These are phyloP conservation scores for Pimephales promelas DNA, from an alignment of 2,113 vertebrate genomes.

Conservation along the genomic window DNA sequence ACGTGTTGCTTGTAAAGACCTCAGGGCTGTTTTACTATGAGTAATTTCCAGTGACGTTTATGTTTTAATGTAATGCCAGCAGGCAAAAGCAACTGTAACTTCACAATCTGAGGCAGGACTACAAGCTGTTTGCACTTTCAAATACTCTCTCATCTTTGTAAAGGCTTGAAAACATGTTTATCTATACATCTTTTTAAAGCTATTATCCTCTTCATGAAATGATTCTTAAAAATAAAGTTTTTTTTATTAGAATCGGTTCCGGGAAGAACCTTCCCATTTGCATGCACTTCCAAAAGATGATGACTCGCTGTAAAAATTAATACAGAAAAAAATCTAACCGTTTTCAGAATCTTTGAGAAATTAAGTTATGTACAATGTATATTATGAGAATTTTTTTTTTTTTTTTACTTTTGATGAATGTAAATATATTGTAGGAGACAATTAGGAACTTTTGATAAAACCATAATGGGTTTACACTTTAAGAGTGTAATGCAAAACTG, in stretches of 20 bases:
- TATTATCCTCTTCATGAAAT: not conserved
- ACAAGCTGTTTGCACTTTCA: not conserved
- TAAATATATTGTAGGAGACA: too few relatives aligned
- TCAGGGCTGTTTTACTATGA: slow-evolving; percentile 1
- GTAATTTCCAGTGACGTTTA: not conserved
- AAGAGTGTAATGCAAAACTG: not conserved
- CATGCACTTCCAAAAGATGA: too few relatives aligned
- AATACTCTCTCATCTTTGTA: not conserved
- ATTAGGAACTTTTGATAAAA: too few relatives aligned
- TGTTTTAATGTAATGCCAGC: not conserved
- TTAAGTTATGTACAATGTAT: too few relatives aligned
- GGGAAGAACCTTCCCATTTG: not conserved
- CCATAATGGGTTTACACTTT: too few relatives aligned
- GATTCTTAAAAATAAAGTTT: not conserved
- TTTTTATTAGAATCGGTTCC: not conserved
- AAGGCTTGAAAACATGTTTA: not conserved
- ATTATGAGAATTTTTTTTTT: too few relatives aligned
- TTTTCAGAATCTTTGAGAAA: too few relatives aligned
- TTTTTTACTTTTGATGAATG: too few relatives aligned
- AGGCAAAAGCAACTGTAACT: not conserved
- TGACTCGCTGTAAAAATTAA: too few relatives aligned
- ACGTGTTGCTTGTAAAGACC: not conserved
- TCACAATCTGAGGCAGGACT: not conserved
- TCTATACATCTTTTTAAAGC: not conserved
- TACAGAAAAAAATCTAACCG: too few relatives aligned